phyloP scores from a whole-genome alignment of 2,113 vertebrate species.

The Cynoglossus semilaevis region DNA sequence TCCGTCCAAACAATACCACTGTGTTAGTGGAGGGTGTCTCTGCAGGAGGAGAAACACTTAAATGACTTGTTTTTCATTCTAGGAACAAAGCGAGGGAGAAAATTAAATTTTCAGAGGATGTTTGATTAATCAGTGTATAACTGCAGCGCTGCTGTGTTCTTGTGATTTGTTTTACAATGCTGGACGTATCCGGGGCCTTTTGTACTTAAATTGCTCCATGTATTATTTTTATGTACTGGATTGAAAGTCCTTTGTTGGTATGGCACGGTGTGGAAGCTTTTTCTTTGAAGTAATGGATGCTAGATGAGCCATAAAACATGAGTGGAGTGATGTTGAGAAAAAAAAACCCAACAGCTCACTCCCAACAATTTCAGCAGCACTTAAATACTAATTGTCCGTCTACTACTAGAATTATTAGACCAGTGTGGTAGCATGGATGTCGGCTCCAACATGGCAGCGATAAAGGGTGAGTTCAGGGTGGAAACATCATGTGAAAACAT shows the following conservation, averaged over 20 bases:
- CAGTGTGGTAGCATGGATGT: neutral
- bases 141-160: neutral
- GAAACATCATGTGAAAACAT: too few species aligned
- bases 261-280: neutral
- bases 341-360: conserved; percentile 12
- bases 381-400: conserved; percentile 14
- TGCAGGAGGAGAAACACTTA: neutral
- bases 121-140: conserved; percentile 12
- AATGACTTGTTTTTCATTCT: neutral
- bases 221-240: conserved; percentile 12
- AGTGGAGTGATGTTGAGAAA: neutral
- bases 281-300: conserved; percentile 3
- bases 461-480: neutral
- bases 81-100: neutral
- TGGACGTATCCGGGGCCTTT: neutral
- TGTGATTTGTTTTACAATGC: conserved; percentile 3
- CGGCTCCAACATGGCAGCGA: conserved; percentile 4
- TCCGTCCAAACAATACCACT: conserved; percentile 2
- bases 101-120: conserved; percentile 9
- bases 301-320: conserved; percentile 1
- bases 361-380: neutral
- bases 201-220: neutral
- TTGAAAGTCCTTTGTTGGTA: neutral
- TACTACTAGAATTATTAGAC: neutral
- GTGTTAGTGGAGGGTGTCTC: neutral